These are phyloP conservation scores for Clarias fuscus DNA, from an alignment of 2,797 vertebrate species.

Conservation along the genomic window DNA sequence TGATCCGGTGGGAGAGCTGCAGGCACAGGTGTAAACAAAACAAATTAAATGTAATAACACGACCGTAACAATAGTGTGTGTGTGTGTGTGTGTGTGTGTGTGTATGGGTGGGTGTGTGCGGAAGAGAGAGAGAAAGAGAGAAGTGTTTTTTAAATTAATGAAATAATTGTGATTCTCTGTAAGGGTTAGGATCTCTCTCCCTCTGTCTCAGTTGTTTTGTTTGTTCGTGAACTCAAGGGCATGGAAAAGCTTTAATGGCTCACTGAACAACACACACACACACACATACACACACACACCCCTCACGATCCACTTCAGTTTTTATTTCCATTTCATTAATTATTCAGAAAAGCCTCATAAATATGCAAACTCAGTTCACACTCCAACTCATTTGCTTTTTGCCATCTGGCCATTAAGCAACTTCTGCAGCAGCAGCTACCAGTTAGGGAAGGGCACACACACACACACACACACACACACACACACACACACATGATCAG, in stretches of 20 bases:
- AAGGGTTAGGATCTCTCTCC: neutral
- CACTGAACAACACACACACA: constrained; percentile 1
- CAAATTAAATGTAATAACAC: constrained; percentile 43
- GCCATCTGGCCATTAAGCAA: constrained; percentile 57
- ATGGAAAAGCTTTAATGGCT: neutral
- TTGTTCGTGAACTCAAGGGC: neutral
- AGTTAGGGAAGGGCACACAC: constrained; percentile 32
- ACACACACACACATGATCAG: neutral
- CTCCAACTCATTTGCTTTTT: constrained; percentile 58
- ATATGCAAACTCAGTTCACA: constrained; percentile 55
- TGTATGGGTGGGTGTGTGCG: constrained; percentile 9
- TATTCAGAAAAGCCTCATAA: constrained; percentile 54
- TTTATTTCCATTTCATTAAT: constrained; percentile 53
- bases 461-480: constrained; percentile 28
- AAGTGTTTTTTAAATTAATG: neutral
- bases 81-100: constrained; percentile 30
- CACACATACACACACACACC: constrained; percentile 20
- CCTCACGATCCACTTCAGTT: constrained; percentile 32
- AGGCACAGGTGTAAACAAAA: constrained; percentile 45
- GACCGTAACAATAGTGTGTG: constrained; percentile 18
- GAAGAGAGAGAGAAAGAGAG: neutral
- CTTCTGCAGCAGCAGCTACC: constrained; percentile 39
- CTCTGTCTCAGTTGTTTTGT: neutral
- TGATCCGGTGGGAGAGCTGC: constrained; percentile 28
- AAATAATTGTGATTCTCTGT: neutral